Evolutionary conservation across 1,140 invertebrate species (phyloP), one percentile per base, ranked within the genome.

Genomic region (Listronotus oregonensis): DNA sequence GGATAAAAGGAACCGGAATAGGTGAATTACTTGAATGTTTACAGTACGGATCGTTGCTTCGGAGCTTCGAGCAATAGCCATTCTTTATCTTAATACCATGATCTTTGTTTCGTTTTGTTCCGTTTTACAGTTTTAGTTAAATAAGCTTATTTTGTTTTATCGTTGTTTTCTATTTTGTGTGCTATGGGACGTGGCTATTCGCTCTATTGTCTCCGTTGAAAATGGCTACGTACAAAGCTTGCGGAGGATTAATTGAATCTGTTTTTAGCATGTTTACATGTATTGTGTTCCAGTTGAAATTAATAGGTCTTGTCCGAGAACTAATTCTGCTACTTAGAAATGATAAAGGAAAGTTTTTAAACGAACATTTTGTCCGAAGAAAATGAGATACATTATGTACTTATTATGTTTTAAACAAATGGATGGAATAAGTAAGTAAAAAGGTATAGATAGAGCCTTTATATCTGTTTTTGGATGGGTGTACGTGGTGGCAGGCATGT

Each of bases 21-120:
- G 64, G 60, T 63, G 64, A 70, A 70, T 70, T 67, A 67, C 61
- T 67, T 51, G 60, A 66, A 63, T 70, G 59, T 67, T 70, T 67
- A 67, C 67, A 59, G 47, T 43, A 60, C 55, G 60, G 60, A 58
- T 52, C 49, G 55, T 68, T 68, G 46, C 37, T 18, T 54, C 31
- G 17, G 44, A 34, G 49, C 59, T 10, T 34, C 21, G 31, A 21
- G 44, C 63, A 39, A 65, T 62, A 39, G 58, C 39, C 58, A 56
- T 67, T 56, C 65, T 67, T 67, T 67, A 67, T 62, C 59, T 67
- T 67, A 62, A 67, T 67, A 52, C 65, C 18, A 34, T 43, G 65
- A 67, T 67, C 58, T 67, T 50, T 67, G 47, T 60, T 66, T 66
- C 49, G 64, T 60, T 66, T 66, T 49, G 57, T 62, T 54, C 27